A percentile compares a stretch with the other conserved stretches of the same genome.
Evolutionary conservation across 1,140 invertebrate genomes (phyloP).

Genomic region (Halesus radiatus): DNA sequence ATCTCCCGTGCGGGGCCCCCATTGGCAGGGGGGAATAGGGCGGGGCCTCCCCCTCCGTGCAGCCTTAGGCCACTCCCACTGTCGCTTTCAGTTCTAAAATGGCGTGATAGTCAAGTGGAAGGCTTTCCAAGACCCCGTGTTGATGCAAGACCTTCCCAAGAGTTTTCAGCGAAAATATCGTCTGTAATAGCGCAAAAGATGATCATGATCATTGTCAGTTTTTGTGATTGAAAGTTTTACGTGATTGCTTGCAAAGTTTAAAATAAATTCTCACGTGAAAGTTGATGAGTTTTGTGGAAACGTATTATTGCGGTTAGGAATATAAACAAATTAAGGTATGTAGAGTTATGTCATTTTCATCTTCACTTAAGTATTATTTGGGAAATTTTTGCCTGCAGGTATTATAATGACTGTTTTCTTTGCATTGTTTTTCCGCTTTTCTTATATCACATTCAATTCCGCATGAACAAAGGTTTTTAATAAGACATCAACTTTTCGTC

Average conservation of each 20-base stretch:
- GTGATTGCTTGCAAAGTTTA: no score
- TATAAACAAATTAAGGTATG: no score
- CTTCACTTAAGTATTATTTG: no score
- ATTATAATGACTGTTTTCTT: no score
- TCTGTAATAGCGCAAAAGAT: neutral
- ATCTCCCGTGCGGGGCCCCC: neutral
- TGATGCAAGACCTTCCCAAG: neutral
- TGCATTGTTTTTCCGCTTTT: no score
- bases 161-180: neutral
- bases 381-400: no score
- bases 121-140: neutral
- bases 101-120: slow-evolving; percentile 16
- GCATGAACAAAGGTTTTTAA: no score
- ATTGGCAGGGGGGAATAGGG: neutral
- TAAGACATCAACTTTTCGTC: no score
- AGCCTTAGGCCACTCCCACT: neutral
- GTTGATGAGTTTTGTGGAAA: neutral
- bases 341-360: neutral
- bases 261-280: neutral
- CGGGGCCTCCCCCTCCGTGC: neutral
- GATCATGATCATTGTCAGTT: no score
- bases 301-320: no score
- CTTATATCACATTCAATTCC: no score
- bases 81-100: slow-evolving; percentile 23
- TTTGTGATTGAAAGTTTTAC: no score